Evolutionary conservation across 2,797 vertebrate species (phyloP).

Genomic region (Huso huso): DNA sequence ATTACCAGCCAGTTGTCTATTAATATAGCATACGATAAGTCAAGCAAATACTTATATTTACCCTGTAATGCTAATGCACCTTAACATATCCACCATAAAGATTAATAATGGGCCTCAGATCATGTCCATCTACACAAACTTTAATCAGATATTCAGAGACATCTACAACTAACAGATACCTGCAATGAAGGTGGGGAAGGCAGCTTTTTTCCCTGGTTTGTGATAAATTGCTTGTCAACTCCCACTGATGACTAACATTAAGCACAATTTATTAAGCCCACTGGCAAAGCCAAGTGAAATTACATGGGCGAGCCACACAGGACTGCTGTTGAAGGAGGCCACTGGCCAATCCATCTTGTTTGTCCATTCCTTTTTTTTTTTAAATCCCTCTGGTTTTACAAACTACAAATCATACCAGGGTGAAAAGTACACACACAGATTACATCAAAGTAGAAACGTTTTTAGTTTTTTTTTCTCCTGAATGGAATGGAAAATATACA

Average conservation of each 20-base stretch:
- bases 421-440: not conserved
- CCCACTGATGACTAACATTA: constrained; percentile 13
- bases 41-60: no score
- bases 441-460: no score
- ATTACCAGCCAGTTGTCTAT: no score
- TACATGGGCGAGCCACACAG: constrained; percentile 49
- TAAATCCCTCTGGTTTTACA: not conserved
- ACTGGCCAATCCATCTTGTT: constrained; percentile 46
- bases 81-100: no score
- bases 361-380: no score
- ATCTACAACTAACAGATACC: not conserved
- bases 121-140: no score
- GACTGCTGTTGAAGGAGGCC: constrained; percentile 24
- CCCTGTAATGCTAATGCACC: no score
- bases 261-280: constrained; percentile 45
- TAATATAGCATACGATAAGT: no score
- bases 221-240: constrained; percentile 34
- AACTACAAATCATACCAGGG: not conserved
- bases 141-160: no score
- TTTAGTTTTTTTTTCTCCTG: no score
- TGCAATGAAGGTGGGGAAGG: not conserved
- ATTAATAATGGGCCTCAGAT: no score
- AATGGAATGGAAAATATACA: no score
- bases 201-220: constrained; percentile 12
- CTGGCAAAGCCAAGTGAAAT: constrained; percentile 41